Percentiles rank a stretch among this genome's conserved stretches.
Conservation (phyloP, 2,888 invertebrate species). For the Uropetala carovei region DNA sequence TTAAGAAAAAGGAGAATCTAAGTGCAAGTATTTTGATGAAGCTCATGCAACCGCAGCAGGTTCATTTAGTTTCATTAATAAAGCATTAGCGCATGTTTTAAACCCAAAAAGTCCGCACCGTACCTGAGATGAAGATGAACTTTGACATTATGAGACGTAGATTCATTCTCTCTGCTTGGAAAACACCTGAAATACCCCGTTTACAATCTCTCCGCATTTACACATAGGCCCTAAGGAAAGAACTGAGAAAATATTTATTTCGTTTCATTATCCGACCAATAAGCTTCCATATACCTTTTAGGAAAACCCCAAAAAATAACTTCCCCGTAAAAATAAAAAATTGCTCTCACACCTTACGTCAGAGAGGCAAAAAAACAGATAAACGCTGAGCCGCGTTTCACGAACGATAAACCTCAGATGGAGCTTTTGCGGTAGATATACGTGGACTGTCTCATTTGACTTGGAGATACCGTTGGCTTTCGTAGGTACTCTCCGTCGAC, state of each 20-base stretch:
- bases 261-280: neutral
- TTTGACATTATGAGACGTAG: neutral
- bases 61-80: neutral
- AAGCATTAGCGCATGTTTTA: neutral
- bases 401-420: conserved; percentile 6
- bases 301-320: neutral
- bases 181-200: neutral
- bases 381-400: neutral
- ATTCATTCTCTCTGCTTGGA: neutral
- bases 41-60: neutral
- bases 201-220: neutral
- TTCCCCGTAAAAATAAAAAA: neutral
- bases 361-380: neutral
- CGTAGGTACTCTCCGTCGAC: neutral
- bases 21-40: neutral
- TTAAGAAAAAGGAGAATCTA: no score
- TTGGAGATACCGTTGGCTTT: conserved; percentile 6
- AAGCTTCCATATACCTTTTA: neutral
- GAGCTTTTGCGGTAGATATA: neutral
- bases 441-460: neutral
- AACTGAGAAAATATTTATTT: neutral
- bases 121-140: neutral
- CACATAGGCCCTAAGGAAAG: neutral
- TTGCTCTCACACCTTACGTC: neutral
- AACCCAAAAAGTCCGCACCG: neutral